Conservation (phyloP, 2,888 invertebrate species). For the Synanthedon andrenaeformis region DNA sequence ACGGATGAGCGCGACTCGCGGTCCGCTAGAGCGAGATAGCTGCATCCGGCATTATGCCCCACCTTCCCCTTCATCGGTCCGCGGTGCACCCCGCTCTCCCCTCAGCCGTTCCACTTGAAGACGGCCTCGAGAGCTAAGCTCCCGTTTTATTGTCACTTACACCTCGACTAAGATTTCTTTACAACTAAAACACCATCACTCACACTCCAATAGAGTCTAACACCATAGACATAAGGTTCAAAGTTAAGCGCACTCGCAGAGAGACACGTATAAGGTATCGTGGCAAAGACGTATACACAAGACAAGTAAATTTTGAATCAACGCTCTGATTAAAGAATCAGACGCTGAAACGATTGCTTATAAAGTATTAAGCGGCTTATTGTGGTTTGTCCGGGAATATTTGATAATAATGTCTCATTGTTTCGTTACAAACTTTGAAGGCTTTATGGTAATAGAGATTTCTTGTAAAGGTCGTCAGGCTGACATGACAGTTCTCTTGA, state of each 20-base stretch:
- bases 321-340: constrained; percentile 56
- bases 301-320: constrained; percentile 57
- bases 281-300: constrained; percentile 30
- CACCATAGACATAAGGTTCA: constrained; percentile 15
- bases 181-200: constrained; percentile 24
- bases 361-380: constrained; percentile 55
- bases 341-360: constrained; percentile 56
- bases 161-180: constrained; percentile 56
- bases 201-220: constrained; percentile 19
- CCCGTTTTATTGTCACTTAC: constrained; percentile 69
- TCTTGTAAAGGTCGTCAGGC: not conserved
- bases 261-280: constrained; percentile 13
- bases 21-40: constrained; percentile 36
- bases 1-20: constrained; percentile 45
- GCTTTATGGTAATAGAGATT: constrained; percentile 11
- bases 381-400: constrained; percentile 46
- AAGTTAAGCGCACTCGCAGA: not conserved
- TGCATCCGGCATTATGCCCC: constrained; percentile 20
- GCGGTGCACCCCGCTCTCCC: constrained; percentile 4
- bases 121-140: constrained; percentile 65
- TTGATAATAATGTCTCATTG: constrained; percentile 35
- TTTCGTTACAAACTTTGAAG: constrained; percentile 24
- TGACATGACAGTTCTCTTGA: too few species aligned
- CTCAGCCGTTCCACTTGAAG: constrained; percentile 52
- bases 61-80: constrained; percentile 16